Conservation (phyloP, 2,113 vertebrate genomes). For the Eurystomus gularis region DNA sequence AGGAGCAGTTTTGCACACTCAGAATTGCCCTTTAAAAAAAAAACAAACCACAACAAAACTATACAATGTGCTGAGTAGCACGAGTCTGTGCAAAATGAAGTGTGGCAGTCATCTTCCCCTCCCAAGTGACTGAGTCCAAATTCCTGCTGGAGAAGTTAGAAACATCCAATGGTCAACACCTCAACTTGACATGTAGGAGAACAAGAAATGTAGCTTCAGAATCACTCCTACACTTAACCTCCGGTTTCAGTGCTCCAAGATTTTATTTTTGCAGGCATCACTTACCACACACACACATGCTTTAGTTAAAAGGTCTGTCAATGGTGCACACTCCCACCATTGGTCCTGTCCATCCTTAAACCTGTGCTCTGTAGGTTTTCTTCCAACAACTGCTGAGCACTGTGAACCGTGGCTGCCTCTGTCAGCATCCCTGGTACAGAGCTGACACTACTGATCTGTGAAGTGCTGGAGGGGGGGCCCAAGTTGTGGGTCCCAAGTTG, state of each 20-base stretch:
- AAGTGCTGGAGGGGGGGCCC: too few relatives aligned
- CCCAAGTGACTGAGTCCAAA: neutral
- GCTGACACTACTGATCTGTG: neutral
- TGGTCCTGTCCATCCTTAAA: neutral
- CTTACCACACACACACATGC: neutral
- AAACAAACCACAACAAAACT: neutral
- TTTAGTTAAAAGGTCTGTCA: neutral
- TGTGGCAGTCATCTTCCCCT: neutral
- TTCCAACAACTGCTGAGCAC: neutral
- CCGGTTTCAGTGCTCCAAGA: neutral
- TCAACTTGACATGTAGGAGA: neutral
- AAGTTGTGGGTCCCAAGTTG: too few relatives aligned
- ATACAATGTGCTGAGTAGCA: neutral
- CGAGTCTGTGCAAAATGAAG: neutral
- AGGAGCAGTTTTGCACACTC: neutral
- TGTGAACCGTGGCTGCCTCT: neutral
- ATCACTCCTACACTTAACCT: neutral
- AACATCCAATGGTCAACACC: neutral
- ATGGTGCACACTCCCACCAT: neutral
- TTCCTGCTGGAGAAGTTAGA: neutral
- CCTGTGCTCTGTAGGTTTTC: fast-evolving
- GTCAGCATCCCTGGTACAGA: fast-evolving
- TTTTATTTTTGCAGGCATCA: neutral
- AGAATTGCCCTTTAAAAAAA: neutral
- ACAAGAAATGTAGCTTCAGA: neutral